These are phyloP conservation scores for Herminia tarsipennalis DNA, from an alignment of 2,888 invertebrate genomes.

Conservation along the genomic window DNA sequence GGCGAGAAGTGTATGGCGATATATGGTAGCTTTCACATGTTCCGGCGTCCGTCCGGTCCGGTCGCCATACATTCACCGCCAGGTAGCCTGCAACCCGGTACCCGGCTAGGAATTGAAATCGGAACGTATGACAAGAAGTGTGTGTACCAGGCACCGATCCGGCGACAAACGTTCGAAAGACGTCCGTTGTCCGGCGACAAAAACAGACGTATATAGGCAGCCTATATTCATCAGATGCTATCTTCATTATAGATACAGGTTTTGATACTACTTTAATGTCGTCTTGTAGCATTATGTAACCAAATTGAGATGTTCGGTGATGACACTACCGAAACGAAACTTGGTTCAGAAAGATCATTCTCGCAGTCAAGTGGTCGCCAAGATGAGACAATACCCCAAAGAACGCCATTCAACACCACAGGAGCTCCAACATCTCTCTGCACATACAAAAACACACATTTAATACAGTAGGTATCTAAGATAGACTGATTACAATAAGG, in stretches of 20 bases:
- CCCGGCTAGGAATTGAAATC: too few relatives aligned
- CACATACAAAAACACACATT: constrained; percentile 13
- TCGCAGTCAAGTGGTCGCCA: constrained; percentile 62
- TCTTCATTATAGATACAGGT: neutral
- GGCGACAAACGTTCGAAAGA: neutral
- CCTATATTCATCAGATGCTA: neutral
- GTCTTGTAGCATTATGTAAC: constrained; percentile 50
- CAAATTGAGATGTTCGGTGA: constrained; percentile 55
- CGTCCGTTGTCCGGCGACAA: too few relatives aligned
- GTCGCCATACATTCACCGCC: too few relatives aligned
- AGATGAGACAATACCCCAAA: constrained; percentile 69
- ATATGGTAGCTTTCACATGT: too few relatives aligned
- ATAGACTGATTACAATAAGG: too few relatives aligned
- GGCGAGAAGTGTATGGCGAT: too few relatives aligned
- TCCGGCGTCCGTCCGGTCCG: too few relatives aligned
- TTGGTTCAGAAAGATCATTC: constrained; percentile 37
- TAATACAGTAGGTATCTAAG: neutral
- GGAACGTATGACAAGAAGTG: neutral
- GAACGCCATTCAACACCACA: constrained; percentile 62
- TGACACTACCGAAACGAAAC: constrained; percentile 58
- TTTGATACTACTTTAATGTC: constrained; percentile 24
- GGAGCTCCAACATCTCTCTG: constrained; percentile 71
- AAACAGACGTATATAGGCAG: neutral
- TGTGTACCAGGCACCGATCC: neutral
- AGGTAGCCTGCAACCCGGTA: too few relatives aligned